A percentile compares a stretch with the other conserved stretches of the same genome.
Conservation (phyloP, 2,113 vertebrate species). For the Melanerpes formicivorus region DNA sequence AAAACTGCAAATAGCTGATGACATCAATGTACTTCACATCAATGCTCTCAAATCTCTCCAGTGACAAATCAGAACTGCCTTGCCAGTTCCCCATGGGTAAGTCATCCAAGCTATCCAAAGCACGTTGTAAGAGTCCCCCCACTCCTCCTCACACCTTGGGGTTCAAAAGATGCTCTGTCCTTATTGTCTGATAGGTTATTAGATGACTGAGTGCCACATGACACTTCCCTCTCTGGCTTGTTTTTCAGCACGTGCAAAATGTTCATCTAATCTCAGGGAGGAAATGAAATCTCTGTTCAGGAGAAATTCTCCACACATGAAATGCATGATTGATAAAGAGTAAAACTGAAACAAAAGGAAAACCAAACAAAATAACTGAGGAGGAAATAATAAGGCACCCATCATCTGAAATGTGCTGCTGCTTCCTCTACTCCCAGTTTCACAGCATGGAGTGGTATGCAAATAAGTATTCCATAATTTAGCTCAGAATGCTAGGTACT, state of each 20-base stretch:
- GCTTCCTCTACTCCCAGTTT: background rate
- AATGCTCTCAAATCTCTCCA: background rate
- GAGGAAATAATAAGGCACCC: background rate
- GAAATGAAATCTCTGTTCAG: background rate
- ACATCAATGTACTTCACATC: background rate
- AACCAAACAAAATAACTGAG: background rate
- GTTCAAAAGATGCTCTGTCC: background rate
- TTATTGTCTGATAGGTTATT: background rate
- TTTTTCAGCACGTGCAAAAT: background rate
- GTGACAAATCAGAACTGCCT: background rate
- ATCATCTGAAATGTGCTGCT: background rate
- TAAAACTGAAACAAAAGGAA: background rate
- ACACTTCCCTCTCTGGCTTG: background rate
- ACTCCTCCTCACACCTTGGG: fast-evolving
- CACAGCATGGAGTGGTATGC: background rate
- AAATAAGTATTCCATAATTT: background rate
- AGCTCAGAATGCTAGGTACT: background rate
- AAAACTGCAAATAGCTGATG: background rate
- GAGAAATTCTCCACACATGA: background rate
- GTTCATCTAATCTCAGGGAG: background rate
- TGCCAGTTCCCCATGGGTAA: background rate
- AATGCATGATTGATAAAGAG: background rate
- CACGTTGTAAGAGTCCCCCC: background rate
- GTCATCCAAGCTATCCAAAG: background rate
- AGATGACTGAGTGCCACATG: background rate